A percentile compares a stretch with the other conserved stretches of the same genome.
These are phyloP conservation scores for Scyliorhinus canicula DNA, from an alignment of 2,797 vertebrate genomes.

Conservation along the genomic window DNA sequence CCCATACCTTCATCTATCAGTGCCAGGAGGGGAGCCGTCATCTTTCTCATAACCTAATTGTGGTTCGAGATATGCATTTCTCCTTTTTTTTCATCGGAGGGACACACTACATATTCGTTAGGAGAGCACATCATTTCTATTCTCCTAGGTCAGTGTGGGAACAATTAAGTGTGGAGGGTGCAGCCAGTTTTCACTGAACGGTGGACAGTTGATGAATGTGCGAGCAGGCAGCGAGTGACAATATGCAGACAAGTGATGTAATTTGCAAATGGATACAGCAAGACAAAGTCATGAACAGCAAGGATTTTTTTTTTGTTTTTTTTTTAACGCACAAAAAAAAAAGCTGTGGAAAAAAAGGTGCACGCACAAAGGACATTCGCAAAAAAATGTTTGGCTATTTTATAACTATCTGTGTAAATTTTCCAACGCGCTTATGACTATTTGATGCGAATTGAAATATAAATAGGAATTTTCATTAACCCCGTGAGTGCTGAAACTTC, in stretches of 20 bases:
- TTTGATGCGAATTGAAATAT: not conserved
- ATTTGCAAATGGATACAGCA: slow-evolving; percentile 77
- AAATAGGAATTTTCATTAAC: slow-evolving; percentile 28
- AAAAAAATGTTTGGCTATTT: not conserved
- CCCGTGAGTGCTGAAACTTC: not conserved
- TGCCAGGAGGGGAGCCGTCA: slow-evolving; percentile 51
- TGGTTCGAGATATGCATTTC: slow-evolving; percentile 46
- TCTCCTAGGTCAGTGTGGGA: slow-evolving; percentile 74
- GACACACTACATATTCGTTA: slow-evolving; percentile 13
- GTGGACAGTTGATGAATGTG: slow-evolving; percentile 83
- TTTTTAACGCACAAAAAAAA: not conserved
- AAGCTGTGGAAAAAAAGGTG: not conserved
- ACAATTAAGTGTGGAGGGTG: slow-evolving; percentile 78
- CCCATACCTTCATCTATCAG: slow-evolving; percentile 53
- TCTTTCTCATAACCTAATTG: slow-evolving; percentile 45
- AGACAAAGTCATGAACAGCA: slow-evolving; percentile 43
- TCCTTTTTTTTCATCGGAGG: slow-evolving; percentile 38
- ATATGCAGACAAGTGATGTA: slow-evolving; percentile 87
- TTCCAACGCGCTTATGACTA: not conserved
- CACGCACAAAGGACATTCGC: too few species aligned
- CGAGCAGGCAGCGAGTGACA: slow-evolving; percentile 72
- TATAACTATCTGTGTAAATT: not conserved
- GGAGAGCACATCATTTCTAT: slow-evolving; percentile 61
- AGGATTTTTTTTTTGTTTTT: not conserved
- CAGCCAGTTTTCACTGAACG: slow-evolving; percentile 56